Evolutionary conservation across 2,888 invertebrate genomes (phyloP).

Genomic region (Troglohyphantes excavatus): DNA sequence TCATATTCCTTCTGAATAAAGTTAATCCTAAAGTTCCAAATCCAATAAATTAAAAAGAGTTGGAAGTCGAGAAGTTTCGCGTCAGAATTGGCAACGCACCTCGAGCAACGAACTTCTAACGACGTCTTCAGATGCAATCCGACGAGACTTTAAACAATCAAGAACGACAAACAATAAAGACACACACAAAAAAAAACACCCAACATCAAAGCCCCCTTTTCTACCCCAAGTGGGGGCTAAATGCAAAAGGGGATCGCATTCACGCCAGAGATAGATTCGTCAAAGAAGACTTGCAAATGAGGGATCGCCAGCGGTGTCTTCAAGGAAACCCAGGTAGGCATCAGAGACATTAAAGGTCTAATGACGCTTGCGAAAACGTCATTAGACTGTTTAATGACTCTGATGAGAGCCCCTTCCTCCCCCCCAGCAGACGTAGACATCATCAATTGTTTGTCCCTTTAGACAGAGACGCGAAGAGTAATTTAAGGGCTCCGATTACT

Average conservation of each 20-base stretch:
- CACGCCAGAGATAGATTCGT: slow-evolving; percentile 45
- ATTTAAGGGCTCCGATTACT: slow-evolving; percentile 71
- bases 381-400: slow-evolving; percentile 72
- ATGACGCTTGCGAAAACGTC: slow-evolving; percentile 74
- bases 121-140: neutral
- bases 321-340: slow-evolving; percentile 61
- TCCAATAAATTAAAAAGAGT: too few relatives aligned
- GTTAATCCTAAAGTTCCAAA: too few relatives aligned
- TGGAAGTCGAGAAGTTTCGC: too few relatives aligned
- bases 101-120: neutral
- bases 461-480: slow-evolving; percentile 69
- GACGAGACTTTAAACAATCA: neutral
- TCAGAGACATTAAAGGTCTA: slow-evolving; percentile 75
- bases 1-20: too few relatives aligned
- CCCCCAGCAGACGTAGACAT: slow-evolving; percentile 66
- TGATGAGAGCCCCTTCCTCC: slow-evolving; percentile 53
- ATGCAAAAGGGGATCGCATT: neutral
- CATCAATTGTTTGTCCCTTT: slow-evolving; percentile 77
- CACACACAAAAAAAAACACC: slow-evolving; percentile 11
- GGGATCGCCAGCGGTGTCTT: slow-evolving; percentile 35
- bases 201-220: neutral
- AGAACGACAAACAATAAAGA: neutral
- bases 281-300: slow-evolving; percentile 53
- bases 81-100: neutral
- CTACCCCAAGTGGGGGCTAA: neutral